Conservation (phyloP, 2,113 vertebrate genomes). For the Bettongia penicillata region DNA sequence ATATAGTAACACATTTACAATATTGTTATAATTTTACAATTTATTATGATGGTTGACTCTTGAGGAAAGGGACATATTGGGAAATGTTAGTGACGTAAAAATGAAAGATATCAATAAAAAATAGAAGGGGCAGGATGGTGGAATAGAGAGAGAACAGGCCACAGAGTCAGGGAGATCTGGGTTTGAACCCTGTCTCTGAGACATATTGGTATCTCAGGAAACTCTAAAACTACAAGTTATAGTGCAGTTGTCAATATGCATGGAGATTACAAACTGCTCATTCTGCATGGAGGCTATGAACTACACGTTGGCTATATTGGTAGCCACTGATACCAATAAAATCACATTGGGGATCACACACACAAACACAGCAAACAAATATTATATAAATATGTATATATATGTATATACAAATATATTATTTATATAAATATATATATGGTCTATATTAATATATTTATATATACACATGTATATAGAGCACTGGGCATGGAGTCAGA, state of each 20-base stretch:
- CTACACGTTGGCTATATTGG: too few species aligned
- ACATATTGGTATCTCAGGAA: too few species aligned
- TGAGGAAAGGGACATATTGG: background rate
- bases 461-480: background rate
- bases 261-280: too few species aligned
- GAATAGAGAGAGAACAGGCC: background rate
- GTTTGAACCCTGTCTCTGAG: background rate
- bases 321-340: too few species aligned
- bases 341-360: background rate
- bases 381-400: too few species aligned
- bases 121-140: background rate
- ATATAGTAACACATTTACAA: background rate
- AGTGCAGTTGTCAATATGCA: too few species aligned
- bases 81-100: background rate
- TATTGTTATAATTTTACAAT: background rate
- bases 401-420: too few species aligned
- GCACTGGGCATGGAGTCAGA: background rate
- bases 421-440: too few species aligned
- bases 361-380: background rate
- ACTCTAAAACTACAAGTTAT: too few species aligned
- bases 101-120: background rate
- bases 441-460: too few species aligned
- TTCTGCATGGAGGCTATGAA: too few species aligned
- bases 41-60: background rate
- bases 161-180: background rate